These are phyloP conservation scores for Ophiothrix spiculata DNA, from an alignment of 35 echinoderm and acorn worm species.

Conservation along the genomic window DNA sequence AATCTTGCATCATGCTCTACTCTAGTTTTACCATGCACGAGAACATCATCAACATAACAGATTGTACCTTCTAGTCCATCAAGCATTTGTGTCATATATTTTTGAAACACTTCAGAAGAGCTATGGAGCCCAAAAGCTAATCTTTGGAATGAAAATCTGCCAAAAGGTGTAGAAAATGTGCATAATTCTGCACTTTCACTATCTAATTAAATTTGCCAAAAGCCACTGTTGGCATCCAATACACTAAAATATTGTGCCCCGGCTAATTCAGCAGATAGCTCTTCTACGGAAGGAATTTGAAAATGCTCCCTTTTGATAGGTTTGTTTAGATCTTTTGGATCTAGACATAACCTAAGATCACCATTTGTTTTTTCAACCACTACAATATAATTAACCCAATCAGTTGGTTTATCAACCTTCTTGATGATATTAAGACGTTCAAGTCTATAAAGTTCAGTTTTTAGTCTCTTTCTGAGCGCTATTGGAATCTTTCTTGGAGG, in stretches of 20 bases:
- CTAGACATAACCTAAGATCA: conserved; percentile 63
- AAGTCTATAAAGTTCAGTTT: conserved; percentile 18
- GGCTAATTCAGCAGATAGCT: conserved; percentile 19
- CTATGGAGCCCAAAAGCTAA: conserved; percentile 63
- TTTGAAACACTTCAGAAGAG: conserved; percentile 56
- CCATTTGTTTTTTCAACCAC: conserved; percentile 63
- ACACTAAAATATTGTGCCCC: conserved; percentile 42
- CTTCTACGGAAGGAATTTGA: conserved; percentile 52
- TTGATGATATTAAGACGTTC: conserved; percentile 17
- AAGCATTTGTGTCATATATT: conserved; percentile 36
- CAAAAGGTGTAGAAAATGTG: conserved; percentile 64
- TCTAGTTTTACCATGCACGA: conserved; percentile 32
- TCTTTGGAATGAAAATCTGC: conserved; percentile 58
- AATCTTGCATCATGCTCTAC: conserved; percentile 35
- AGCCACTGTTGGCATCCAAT: conserved; percentile 67
- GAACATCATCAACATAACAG: conserved; percentile 39
- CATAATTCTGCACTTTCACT: conserved; percentile 50
- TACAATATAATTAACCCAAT: conserved; percentile 69
- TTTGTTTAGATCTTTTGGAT: conserved; percentile 69
- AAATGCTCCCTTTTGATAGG: conserved; percentile 65
- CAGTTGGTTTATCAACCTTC: conserved; percentile 59
- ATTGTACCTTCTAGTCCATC: conserved; percentile 25
- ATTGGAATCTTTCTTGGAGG: conserved; percentile 33
- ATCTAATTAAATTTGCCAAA: conserved; percentile 63
- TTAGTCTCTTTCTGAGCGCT: conserved; percentile 11